These are phyloP conservation scores for Ptilodon capucinus DNA, from an alignment of 2,888 invertebrate species.

Conservation along the genomic window DNA sequence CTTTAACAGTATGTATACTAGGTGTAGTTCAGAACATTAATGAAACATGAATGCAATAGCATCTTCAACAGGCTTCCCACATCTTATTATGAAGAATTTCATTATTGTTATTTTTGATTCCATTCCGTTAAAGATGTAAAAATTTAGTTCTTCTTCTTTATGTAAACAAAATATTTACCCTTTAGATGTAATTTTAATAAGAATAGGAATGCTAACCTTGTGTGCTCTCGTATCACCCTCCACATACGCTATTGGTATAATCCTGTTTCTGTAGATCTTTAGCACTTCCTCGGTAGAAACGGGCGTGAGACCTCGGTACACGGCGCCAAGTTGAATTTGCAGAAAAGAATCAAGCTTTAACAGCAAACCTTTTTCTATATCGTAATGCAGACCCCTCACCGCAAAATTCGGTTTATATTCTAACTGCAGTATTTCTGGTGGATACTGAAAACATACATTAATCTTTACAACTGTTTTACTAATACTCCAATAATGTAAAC, in stretches of 20 bases:
- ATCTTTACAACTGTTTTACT: too few species aligned
- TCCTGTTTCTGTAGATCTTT: slow-evolving; percentile 91
- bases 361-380: slow-evolving; percentile 96
- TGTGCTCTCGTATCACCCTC: slow-evolving; percentile 89
- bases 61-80: too few species aligned
- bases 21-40: background rate
- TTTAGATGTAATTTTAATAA: background rate
- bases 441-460: slow-evolving; percentile 87
- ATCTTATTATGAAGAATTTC: too few species aligned
- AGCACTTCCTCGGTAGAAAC: slow-evolving; percentile 93
- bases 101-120: too few species aligned
- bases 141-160: too few species aligned
- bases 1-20: background rate
- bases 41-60: too few species aligned
- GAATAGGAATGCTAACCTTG: slow-evolving; percentile 77
- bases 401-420: slow-evolving; percentile 97
- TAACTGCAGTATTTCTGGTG: slow-evolving; percentile 89
- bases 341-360: slow-evolving; percentile 97
- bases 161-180: background rate
- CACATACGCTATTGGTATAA: slow-evolving; percentile 93
- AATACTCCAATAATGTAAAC: too few species aligned
- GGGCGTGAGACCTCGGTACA: slow-evolving; percentile 92
- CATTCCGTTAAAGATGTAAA: too few species aligned
- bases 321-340: slow-evolving; percentile 97
- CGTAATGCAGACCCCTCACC: slow-evolving; percentile 98